These are phyloP conservation scores for Drosophila baimaii DNA, from an alignment of 1,140 invertebrate species.

Conservation along the genomic window DNA sequence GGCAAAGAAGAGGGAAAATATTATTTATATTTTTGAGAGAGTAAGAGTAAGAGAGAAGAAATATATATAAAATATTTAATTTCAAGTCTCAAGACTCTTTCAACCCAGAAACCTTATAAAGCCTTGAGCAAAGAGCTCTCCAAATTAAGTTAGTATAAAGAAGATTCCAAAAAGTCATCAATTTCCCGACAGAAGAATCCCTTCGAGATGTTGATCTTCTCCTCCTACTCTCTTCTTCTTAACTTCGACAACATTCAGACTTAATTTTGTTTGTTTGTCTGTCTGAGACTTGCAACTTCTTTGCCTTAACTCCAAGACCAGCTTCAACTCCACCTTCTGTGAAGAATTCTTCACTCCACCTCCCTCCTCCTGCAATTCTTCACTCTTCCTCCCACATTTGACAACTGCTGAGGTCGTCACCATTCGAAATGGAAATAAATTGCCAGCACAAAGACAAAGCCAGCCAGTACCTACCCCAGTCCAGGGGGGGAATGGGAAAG, in stretches of 20 bases:
- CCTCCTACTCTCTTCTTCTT: neutral
- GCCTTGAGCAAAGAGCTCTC: neutral
- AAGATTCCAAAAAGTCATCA: neutral
- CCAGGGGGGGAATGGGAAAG: neutral
- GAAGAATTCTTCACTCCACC: neutral
- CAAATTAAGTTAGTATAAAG: slow-evolving; percentile 1
- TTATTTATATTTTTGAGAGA: too few relatives aligned
- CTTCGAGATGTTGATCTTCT: slow-evolving; percentile 9
- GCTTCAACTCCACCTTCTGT: neutral
- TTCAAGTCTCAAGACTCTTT: too few relatives aligned
- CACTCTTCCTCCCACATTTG: slow-evolving; percentile 36
- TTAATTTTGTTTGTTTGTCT: slow-evolving; percentile 43
- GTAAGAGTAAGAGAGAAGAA: too few relatives aligned
- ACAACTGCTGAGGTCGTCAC: slow-evolving; percentile 41
- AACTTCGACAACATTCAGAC: slow-evolving; percentile 27
- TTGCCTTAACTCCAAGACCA: neutral
- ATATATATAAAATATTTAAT: too few relatives aligned
- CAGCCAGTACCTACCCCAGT: slow-evolving; percentile 24
- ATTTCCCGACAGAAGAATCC: neutral
- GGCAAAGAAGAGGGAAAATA: neutral
- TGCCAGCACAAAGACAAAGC: slow-evolving; percentile 30
- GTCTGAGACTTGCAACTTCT: slow-evolving; percentile 16
- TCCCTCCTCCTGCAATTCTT: slow-evolving; percentile 7
- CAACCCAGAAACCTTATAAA: neutral
- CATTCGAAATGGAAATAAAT: slow-evolving; percentile 52